Evolutionary conservation across 2,113 vertebrate species (phyloP).

Genomic region (Platanista minor): DNA sequence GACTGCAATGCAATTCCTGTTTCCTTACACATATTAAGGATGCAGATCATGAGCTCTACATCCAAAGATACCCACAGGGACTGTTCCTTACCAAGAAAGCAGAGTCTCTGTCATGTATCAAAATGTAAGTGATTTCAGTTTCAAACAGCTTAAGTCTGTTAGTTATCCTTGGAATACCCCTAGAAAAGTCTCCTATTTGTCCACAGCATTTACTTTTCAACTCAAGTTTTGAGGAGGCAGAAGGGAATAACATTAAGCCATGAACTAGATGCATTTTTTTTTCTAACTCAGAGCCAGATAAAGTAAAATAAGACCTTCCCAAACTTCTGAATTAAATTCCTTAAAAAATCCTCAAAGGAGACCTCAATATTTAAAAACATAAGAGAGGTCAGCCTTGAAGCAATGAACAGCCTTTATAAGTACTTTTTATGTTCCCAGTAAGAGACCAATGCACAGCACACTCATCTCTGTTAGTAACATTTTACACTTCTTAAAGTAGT

Average conservation of each 20-base stretch:
- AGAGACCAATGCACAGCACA: background rate
- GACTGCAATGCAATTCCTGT: background rate
- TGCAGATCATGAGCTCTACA: background rate
- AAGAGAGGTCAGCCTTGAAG: background rate
- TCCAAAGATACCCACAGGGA: background rate
- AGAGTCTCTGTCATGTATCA: background rate
- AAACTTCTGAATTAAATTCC: background rate
- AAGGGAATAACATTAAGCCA: background rate
- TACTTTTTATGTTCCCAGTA: background rate
- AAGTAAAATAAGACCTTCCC: background rate
- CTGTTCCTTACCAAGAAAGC: background rate
- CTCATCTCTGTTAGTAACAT: too few relatives aligned
- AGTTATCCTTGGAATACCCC: background rate
- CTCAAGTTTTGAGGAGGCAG: background rate
- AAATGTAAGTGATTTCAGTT: background rate
- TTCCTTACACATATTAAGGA: background rate
- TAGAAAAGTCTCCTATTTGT: background rate
- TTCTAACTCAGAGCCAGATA: background rate
- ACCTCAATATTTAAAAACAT: background rate
- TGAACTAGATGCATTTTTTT: background rate
- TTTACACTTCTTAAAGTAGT: background rate
- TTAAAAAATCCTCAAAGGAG: background rate
- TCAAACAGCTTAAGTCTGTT: background rate
- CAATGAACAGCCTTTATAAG: background rate
- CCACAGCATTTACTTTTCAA: background rate